Base-by-base conservation (phyloP, 1,140 invertebrate species). In the Drosophila nasuta region DNA sequence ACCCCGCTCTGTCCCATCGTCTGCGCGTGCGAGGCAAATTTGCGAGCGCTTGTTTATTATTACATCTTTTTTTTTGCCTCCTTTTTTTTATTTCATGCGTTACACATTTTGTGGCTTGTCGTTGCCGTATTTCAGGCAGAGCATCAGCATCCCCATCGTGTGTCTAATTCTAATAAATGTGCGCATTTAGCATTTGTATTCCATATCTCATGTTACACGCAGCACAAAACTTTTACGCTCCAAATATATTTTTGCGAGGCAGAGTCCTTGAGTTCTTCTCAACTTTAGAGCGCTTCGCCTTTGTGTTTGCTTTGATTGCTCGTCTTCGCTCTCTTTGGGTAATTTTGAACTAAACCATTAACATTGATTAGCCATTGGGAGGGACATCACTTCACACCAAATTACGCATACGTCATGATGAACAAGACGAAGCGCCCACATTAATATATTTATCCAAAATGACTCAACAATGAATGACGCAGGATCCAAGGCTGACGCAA, bases 341-440 rank as follows among this genome's bases (percentile, higher is more conserved):
- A 67, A 52, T 67, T 67, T 74, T 64, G 25, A 58, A 46, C 41
- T 8, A 30, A 65, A 51, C 68, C 70, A 87, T 87, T 74, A 82
- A 79, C 79, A 87, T 87, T 87, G 82, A 87, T 87, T 87, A 88
- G 77, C 83, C 67, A 88, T 87, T 73, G 75, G 75, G 5, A 17
- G 45, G 28, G 48, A 60, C 38, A 64, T 35, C 79, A 77, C 72
- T 87, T 79, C 69, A 66, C 68, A 43, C 72, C 68, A 82, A 38
- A 38, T 88, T 76, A 59, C 77, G 83, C 60, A 86, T 87, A 87
- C 82, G 79, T 87, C 83, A 87, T 86, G 78, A 52, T 38, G 62
- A 28, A 63, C 10, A 35, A 35, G 6, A 33, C 17, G 15, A 28
- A 60, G 8, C 35, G 52, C 43, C 38, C 41, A 33, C 52, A 68